Percentiles rank a stretch among this genome's conserved stretches.
Evolutionary conservation across 2,888 invertebrate species (phyloP).

Genomic region (Yponomeuta plumbellus): DNA sequence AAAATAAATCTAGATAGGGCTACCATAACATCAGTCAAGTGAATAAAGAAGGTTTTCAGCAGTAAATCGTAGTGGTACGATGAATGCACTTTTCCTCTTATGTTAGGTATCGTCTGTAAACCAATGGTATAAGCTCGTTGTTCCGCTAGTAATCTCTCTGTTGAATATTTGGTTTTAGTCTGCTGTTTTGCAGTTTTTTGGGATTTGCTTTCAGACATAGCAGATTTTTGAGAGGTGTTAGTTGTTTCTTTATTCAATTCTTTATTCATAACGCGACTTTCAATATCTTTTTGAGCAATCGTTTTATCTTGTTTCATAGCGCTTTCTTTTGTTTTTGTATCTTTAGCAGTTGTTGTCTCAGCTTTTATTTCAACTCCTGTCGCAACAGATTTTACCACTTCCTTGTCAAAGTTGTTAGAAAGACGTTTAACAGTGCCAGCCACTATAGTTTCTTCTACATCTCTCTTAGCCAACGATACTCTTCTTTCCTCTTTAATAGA

Average conservation of each 20-base stretch:
- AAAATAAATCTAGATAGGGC: constrained; percentile 58
- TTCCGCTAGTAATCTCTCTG: constrained; percentile 36
- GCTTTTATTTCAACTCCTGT: constrained; percentile 13
- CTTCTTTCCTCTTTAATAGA: constrained; percentile 25
- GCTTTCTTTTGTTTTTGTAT: constrained; percentile 8
- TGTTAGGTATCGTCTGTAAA: constrained; percentile 57
- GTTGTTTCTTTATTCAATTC: not conserved
- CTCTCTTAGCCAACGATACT: constrained; percentile 25
- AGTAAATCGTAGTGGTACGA: constrained; percentile 53
- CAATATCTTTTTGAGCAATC: not conserved
- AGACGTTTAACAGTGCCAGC: constrained; percentile 33
- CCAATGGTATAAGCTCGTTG: constrained; percentile 52
- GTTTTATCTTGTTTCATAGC: not conserved
- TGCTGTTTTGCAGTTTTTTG: constrained; percentile 18
- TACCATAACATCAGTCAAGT: constrained; percentile 68
- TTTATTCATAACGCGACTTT: not conserved
- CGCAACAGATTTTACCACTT: constrained; percentile 15
- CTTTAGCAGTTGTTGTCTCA: not conserved
- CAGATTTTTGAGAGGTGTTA: constrained; percentile 1
- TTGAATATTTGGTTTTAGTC: constrained; percentile 22
- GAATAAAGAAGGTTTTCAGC: constrained; percentile 63
- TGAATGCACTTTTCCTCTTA: constrained; percentile 47
- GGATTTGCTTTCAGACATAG: not conserved
- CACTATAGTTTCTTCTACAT: constrained; percentile 35
- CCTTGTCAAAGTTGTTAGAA: constrained; percentile 30